phyloP scores from a whole-genome alignment of 2,888 invertebrate species.

The Helleia helle region DNA sequence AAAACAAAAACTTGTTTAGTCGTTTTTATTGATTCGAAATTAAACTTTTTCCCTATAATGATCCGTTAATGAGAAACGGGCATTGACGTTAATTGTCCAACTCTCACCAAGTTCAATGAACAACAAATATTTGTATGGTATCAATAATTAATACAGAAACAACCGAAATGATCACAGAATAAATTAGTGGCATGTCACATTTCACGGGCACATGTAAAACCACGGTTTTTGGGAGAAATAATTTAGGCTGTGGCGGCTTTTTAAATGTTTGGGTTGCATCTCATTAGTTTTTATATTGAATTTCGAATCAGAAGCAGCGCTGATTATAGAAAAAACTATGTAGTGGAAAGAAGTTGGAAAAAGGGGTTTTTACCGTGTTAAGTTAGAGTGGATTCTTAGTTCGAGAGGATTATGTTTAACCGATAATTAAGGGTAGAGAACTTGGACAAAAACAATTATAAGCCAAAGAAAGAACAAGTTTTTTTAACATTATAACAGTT shows the following conservation, averaged over 20 bases:
- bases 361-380: no score
- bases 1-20: no score
- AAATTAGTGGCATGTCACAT: constrained; percentile 58
- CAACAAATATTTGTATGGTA: constrained; percentile 53
- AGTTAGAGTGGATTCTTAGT: no score
- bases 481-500: no score
- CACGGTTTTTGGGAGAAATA: constrained; percentile 47
- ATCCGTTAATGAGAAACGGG: background rate
- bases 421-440: no score
- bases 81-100: background rate
- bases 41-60: constrained; percentile 4
- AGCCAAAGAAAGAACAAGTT: no score
- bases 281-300: constrained; percentile 25
- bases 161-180: constrained; percentile 52
- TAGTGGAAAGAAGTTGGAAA: no score
- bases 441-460: no score
- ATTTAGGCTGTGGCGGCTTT: constrained; percentile 23
- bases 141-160: constrained; percentile 52
- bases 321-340: no score
- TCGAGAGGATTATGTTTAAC: no score
- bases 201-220: constrained; percentile 56
- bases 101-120: constrained; percentile 36
- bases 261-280: constrained; percentile 43
- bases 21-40: no score
- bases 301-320: constrained; percentile 1